Conservation (phyloP, 2,888 invertebrate genomes). For the Leistus spinibarbis region DNA sequence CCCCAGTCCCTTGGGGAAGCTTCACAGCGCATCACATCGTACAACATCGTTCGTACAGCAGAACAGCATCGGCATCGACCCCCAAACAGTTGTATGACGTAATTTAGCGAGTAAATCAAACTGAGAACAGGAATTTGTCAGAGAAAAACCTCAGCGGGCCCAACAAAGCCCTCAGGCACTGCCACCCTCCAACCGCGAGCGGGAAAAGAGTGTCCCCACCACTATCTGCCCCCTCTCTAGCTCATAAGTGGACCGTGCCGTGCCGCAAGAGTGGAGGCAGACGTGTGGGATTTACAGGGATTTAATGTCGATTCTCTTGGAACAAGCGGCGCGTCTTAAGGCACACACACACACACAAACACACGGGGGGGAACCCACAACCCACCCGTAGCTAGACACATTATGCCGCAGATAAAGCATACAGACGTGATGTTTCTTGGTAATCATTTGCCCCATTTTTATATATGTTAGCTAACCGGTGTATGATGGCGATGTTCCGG, state of each 20-base stretch:
- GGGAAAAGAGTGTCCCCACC: background rate
- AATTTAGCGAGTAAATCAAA: constrained; percentile 39
- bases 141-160: constrained; percentile 28
- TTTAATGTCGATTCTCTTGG: constrained; percentile 53
- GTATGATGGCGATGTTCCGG: background rate
- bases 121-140: constrained; percentile 40
- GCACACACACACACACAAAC: background rate
- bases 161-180: background rate
- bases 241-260: constrained; percentile 41
- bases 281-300: constrained; percentile 54
- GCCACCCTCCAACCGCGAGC: background rate
- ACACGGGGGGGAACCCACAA: no score
- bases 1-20: background rate
- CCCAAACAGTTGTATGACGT: constrained; percentile 24
- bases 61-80: background rate
- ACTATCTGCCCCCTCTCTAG: background rate
- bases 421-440: constrained; percentile 33
- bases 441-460: constrained; percentile 24
- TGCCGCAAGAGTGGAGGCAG: constrained; percentile 45
- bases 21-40: constrained; percentile 9
- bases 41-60: background rate
- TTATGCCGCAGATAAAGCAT: constrained; percentile 36
- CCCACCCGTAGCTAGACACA: no score
- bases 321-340: constrained; percentile 34
- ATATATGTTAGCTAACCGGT: background rate